Conservation (phyloP, 2,797 vertebrate genomes). For the Dendrocincla fuliginosa region DNA sequence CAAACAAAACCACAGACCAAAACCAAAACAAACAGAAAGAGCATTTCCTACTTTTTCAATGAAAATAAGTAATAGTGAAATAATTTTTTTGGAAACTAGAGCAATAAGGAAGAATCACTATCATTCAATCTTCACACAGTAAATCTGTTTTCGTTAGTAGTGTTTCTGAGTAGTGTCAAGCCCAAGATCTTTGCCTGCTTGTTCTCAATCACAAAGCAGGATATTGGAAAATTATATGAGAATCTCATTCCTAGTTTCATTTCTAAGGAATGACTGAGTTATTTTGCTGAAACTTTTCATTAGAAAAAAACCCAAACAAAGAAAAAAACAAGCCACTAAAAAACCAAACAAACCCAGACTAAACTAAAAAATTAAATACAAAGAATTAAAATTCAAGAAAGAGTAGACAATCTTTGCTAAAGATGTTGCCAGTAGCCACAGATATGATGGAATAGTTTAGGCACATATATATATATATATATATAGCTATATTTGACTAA, state of each 20-base stretch:
- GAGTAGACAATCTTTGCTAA: neutral
- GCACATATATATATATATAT: neutral
- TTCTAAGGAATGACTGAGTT: neutral
- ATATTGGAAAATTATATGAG: neutral
- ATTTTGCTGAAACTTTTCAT: neutral
- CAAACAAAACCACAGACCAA: neutral
- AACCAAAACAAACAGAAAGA: neutral
- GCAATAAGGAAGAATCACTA: neutral
- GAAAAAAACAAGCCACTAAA: rapidly evolving
- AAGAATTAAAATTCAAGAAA: neutral
- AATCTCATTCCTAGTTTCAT: neutral
- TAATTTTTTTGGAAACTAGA: neutral
- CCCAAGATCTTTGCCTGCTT: neutral
- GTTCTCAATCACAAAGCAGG: neutral
- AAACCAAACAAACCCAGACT: rapidly evolving
- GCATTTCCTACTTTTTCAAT: neutral
- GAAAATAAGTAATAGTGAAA: neutral
- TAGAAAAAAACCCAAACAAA: rapidly evolving
- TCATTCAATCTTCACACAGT: neutral
- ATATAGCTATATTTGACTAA: neutral
- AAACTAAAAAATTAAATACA: neutral
- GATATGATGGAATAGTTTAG: neutral
- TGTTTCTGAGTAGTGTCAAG: neutral
- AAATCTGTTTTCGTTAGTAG: neutral
- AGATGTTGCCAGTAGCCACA: neutral